Conservation (phyloP, 2,888 invertebrate species). For the Ecdyonurus torrentis region DNA sequence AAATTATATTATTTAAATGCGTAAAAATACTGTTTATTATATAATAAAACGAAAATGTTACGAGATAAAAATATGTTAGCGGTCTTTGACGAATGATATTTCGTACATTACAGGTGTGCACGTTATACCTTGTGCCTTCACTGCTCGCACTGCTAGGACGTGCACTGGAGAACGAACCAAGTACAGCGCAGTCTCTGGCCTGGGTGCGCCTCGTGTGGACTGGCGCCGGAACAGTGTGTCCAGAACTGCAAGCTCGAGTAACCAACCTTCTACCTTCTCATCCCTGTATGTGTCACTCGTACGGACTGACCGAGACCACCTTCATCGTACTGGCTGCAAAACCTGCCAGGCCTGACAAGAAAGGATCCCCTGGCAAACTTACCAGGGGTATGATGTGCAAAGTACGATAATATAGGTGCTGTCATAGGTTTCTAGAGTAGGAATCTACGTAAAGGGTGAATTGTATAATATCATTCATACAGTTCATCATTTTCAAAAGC, state of each 20-base stretch:
- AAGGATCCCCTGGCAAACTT: conserved; percentile 10
- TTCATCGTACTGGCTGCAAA: conserved; percentile 8
- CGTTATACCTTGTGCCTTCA: conserved; percentile 17
- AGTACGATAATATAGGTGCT: too few species aligned
- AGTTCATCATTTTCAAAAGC: too few species aligned
- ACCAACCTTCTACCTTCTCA: not conserved
- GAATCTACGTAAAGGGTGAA: too few species aligned
- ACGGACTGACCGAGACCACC: conserved; percentile 22
- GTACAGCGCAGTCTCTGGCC: not conserved
- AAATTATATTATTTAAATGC: too few species aligned
- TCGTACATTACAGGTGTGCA: conserved; percentile 19
- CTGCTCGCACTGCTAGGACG: not conserved
- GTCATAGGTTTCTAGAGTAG: too few species aligned
- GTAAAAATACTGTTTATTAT: too few species aligned
- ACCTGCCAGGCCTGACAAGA: conserved; percentile 4
- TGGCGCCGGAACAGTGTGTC: not conserved
- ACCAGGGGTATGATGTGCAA: conserved; percentile 9
- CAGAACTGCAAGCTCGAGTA: not conserved
- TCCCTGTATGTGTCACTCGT: conserved; percentile 15
- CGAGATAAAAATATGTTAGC: too few species aligned
- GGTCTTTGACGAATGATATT: not conserved
- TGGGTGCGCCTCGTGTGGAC: not conserved
- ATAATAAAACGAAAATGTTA: too few species aligned
- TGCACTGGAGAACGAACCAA: not conserved
- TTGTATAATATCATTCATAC: too few species aligned